Evolutionary conservation across 2,888 invertebrate genomes (phyloP).

Genomic region (Frankliniella intonsa): DNA sequence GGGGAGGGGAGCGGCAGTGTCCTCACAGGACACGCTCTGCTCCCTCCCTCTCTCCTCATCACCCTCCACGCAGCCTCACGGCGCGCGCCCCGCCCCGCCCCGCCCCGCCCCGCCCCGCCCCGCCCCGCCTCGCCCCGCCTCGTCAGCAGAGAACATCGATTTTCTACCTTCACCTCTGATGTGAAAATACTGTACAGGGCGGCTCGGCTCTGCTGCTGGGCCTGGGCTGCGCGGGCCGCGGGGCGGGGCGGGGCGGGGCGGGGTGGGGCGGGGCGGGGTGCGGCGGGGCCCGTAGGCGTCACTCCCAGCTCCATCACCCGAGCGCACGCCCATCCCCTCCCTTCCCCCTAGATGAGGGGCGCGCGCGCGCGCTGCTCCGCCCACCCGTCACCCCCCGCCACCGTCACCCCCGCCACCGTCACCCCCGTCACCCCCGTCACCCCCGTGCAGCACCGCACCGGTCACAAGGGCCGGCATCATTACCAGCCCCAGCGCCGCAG

Average conservation of each 20-base stretch:
- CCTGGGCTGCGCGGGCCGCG: too few relatives aligned
- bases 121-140: neutral
- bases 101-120: neutral
- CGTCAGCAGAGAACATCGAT: slow-evolving; percentile 24
- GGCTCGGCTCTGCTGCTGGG: neutral
- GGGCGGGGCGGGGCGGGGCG: too few relatives aligned
- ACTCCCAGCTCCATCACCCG: slow-evolving; percentile 1
- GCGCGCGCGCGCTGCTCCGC: too few relatives aligned
- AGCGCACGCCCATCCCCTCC: neutral
- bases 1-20: neutral
- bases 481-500: too few relatives aligned
- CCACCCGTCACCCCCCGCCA: too few relatives aligned
- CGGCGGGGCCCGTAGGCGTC: neutral
- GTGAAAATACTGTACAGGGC: slow-evolving; percentile 25
- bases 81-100: slow-evolving; percentile 8
- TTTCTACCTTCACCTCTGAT: slow-evolving; percentile 26
- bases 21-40: neutral
- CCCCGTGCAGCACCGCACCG: neutral
- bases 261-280: too few relatives aligned
- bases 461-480: too few relatives aligned
- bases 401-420: neutral
- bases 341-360: too few relatives aligned
- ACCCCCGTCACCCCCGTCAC: neutral
- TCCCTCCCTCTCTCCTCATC: neutral
- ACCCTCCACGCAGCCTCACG: neutral